A percentile compares a stretch with the other conserved stretches of the same genome.
These are phyloP conservation scores for Acronicta leporina DNA, from an alignment of 2,888 invertebrate species.

Conservation along the genomic window DNA sequence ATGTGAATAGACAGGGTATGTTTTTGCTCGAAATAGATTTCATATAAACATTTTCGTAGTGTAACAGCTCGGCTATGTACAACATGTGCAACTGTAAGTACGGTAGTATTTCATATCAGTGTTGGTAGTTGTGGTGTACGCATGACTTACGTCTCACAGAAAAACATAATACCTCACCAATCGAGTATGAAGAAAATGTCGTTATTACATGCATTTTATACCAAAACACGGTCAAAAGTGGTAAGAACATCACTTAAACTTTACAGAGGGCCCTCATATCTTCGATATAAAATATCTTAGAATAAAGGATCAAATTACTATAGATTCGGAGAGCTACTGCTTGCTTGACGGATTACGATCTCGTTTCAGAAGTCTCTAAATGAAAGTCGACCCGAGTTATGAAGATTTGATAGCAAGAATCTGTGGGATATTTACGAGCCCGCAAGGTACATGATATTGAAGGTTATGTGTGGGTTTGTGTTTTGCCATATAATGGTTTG, in stretches of 20 bases:
- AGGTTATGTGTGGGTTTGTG: conserved; percentile 6
- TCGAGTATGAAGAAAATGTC: conserved; percentile 10
- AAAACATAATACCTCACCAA: conserved; percentile 22
- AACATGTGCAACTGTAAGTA: neutral
- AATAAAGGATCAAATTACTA: conserved; percentile 22
- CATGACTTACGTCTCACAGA: neutral
- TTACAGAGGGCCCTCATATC: conserved; percentile 4
- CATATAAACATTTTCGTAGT: conserved; percentile 17
- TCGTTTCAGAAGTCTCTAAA: conserved; percentile 29
- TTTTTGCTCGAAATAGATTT: conserved; percentile 34
- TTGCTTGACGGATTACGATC: conserved; percentile 48
- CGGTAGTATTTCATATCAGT: conserved; percentile 21
- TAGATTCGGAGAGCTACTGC: conserved; percentile 29
- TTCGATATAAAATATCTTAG: too few relatives aligned
- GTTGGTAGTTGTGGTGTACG: conserved; percentile 13
- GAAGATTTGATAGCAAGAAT: conserved; percentile 51
- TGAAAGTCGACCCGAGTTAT: conserved; percentile 44
- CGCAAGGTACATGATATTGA: conserved; percentile 41
- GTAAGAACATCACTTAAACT: neutral
- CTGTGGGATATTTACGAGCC: conserved; percentile 37
- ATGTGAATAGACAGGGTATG: conserved; percentile 23
- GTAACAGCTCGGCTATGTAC: conserved; percentile 2
- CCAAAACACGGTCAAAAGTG: conserved; percentile 1
- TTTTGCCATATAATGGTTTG: neutral
- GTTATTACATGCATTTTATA: conserved; percentile 14